These are phyloP conservation scores for Alcis repandata DNA, from an alignment of 2,888 invertebrate species.

Conservation along the genomic window DNA sequence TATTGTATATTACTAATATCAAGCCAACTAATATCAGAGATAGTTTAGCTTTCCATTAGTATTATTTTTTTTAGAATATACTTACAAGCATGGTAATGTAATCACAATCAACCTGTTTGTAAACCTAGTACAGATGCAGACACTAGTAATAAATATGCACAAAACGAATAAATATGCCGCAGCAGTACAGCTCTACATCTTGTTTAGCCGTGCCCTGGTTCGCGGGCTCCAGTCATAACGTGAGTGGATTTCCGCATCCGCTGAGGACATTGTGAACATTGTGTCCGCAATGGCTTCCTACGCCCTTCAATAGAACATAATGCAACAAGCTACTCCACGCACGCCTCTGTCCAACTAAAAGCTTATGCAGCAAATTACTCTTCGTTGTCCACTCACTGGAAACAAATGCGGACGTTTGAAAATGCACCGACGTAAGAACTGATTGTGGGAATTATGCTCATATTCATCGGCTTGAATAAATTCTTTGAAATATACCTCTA, in stretches of 20 bases:
- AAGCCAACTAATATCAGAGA: no score
- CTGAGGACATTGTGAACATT: constrained; percentile 68
- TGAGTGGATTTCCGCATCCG: constrained; percentile 74
- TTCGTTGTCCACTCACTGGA: constrained; percentile 41
- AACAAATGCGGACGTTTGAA: constrained; percentile 22
- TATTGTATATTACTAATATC: no score
- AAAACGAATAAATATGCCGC: neutral
- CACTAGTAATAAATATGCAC: neutral
- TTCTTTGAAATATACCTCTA: neutral
- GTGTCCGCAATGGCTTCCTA: constrained; percentile 63
- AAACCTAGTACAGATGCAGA: neutral
- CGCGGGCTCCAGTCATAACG: constrained; percentile 63
- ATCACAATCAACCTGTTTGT: no score
- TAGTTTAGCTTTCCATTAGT: no score
- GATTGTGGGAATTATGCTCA: constrained; percentile 8
- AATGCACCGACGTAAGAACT: neutral
- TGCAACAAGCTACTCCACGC: constrained; percentile 64
- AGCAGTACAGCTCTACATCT: constrained; percentile 53
- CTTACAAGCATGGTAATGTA: no score
- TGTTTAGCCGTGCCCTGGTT: constrained; percentile 57
- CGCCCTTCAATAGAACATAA: constrained; percentile 62
- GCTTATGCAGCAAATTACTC: constrained; percentile 48
- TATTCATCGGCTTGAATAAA: constrained; percentile 5
- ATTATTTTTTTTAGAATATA: no score
- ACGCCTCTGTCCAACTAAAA: constrained; percentile 52